These are phyloP conservation scores for Ichneumon xanthorius DNA, from an alignment of 2,888 invertebrate species.

Conservation along the genomic window DNA sequence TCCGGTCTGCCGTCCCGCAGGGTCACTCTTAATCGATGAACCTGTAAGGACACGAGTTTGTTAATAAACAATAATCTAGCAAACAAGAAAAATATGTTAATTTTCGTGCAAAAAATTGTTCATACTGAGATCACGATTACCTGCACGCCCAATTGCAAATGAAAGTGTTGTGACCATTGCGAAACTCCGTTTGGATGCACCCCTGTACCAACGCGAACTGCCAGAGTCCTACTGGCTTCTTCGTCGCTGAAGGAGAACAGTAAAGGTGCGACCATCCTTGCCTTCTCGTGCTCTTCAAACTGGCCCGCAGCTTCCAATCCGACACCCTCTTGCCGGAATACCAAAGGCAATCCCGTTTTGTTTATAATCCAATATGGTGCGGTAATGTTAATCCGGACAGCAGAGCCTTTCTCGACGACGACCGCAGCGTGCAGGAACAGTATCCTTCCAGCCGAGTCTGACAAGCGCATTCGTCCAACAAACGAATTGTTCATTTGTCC, in stretches of 20 bases:
- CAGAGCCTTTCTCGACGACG: constrained; percentile 87
- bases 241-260: constrained; percentile 97
- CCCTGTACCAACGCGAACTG: constrained; percentile 91
- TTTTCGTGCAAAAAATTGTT: not conserved
- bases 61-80: not conserved
- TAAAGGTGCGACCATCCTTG: constrained; percentile 95
- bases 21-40: constrained; percentile 87
- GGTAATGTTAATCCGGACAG: constrained; percentile 89
- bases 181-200: constrained; percentile 86
- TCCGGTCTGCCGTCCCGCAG: constrained; percentile 89
- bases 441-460: constrained; percentile 90
- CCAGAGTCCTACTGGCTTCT: constrained; percentile 92
- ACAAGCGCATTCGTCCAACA: constrained; percentile 90
- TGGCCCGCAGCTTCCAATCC: constrained; percentile 93
- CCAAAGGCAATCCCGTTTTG: constrained; percentile 97
- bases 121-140: constrained; percentile 86
- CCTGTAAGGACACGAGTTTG: constrained; percentile 70
- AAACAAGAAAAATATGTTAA: constrained; percentile 22
- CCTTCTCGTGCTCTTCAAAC: constrained; percentile 97
- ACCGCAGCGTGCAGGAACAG: constrained; percentile 91
- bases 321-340: constrained; percentile 96
- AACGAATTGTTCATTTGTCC: constrained; percentile 85
- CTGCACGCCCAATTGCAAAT: constrained; percentile 92
- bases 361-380: constrained; percentile 98
- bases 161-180: constrained; percentile 95